Evolutionary conservation across 2,797 vertebrate genomes (phyloP), one percentile per base, ranked within the genome.

Genomic region (Brachymystax lenok): DNA sequence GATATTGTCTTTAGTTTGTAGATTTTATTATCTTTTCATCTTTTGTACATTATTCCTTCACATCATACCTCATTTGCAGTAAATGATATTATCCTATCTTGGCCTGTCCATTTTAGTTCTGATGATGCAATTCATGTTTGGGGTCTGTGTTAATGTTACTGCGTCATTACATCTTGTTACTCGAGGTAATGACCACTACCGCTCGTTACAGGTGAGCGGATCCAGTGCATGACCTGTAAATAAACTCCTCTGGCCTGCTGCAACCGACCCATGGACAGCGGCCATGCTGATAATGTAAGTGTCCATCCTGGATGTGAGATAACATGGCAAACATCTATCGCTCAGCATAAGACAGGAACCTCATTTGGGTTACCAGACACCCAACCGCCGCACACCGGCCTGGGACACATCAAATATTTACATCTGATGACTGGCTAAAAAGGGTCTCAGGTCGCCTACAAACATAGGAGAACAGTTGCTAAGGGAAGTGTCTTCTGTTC

Each of bases 331-430:
- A 90, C 87, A 88, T 88, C 87, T 76, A 90, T 73, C 84, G 88
- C 90, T 90, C 87, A 83, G 74, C n/a, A 79, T 82, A 81, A 85
- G 85, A 84, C 79, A 87, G 89, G 89, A 92, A 86, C 86, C 85
- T 92, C 88, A 89, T 92, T 87, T 68, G 54, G 82, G 92, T 86
- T 89, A 94, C 89, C 86, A 86, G 90, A 94, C 87, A 93, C 92
- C 85, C 68, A 69, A 69, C 63, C 69, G 64, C 63, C 83, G 86
- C 82, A 76, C 84, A 79, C 73, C 66, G 28, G 89, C 90, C 86
- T 86, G 81, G 84, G 77, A 79, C 84, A 76, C 83, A 92, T 94
- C 59, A 93, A 92, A 92, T 91, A 94, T 94, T 94, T 88, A 94
- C 79, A 71, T 90, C 77, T 84, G 85, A 89, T 92, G 91, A 92